Percentiles rank a stretch among this genome's conserved stretches.
These are phyloP conservation scores for Oenanthe melanoleuca DNA, from an alignment of 2,113 vertebrate species.

Conservation along the genomic window DNA sequence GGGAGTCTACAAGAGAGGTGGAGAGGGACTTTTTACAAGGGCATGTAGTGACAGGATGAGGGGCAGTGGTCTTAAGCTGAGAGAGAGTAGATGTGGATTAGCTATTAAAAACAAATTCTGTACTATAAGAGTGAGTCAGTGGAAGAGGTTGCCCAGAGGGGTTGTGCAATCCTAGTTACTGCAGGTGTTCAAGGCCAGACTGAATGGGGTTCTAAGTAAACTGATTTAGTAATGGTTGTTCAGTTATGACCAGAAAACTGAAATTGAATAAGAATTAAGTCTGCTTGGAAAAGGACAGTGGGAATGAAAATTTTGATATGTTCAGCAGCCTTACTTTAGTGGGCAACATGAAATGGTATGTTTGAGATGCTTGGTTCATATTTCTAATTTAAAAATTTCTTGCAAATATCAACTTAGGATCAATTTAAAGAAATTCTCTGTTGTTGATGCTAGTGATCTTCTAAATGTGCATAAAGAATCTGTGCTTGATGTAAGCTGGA, in stretches of 20 bases:
- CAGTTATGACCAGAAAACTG: not conserved
- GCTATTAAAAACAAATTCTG: not conserved
- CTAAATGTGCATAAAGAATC: not conserved
- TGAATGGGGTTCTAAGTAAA: not conserved
- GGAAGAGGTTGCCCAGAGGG: not conserved
- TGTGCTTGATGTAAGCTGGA: not conserved
- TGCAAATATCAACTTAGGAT: not conserved
- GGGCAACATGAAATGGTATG: not conserved
- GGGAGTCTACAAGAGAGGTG: not conserved
- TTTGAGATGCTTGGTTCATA: not conserved
- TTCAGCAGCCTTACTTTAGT: not conserved
- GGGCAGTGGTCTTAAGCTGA: not conserved
- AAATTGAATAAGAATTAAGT: not conserved
- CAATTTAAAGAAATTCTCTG: not conserved
- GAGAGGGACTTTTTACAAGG: not conserved
- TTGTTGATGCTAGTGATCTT: not conserved
- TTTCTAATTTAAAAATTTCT: not conserved
- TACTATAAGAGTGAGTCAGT: not conserved
- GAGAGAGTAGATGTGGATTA: not conserved
- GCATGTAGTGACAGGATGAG: not conserved
- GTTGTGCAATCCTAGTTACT: fast-evolving
- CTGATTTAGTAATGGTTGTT: not conserved
- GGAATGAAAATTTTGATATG: not conserved
- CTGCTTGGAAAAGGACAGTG: not conserved
- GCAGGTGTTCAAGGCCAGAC: not conserved